Percentiles rank a stretch among this genome's conserved stretches.
These are phyloP conservation scores for Pithys albifrons DNA, from an alignment of 2,113 vertebrate genomes.

Conservation along the genomic window DNA sequence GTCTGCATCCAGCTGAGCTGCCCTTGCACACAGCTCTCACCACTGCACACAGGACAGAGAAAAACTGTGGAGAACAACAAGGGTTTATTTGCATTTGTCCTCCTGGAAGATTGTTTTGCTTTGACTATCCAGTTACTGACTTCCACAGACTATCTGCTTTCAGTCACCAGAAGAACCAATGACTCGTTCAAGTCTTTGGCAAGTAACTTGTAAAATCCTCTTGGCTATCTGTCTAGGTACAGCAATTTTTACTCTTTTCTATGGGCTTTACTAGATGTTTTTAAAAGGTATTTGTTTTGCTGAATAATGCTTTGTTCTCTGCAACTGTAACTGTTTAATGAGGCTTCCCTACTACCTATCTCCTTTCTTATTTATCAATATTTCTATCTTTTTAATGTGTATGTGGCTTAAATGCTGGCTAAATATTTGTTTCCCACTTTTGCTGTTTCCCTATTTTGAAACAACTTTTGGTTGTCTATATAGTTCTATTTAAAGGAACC, in stretches of 20 bases:
- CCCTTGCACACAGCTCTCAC: neutral
- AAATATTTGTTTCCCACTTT: neutral
- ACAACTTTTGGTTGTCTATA: neutral
- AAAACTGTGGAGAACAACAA: neutral
- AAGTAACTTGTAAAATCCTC: neutral
- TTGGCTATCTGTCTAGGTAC: neutral
- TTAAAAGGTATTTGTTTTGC: neutral
- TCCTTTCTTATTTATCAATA: neutral
- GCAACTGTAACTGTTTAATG: neutral
- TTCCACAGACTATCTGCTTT: neutral
- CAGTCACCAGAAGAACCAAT: fast-evolving
- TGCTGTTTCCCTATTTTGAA: neutral
- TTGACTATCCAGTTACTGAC: neutral
- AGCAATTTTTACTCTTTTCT: neutral
- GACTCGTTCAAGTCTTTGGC: neutral
- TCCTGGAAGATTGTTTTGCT: neutral
- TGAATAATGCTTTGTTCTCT: neutral
- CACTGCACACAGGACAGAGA: neutral
- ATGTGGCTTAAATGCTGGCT: neutral
- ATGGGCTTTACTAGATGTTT: neutral
- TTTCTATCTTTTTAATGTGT: neutral
- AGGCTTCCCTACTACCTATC: neutral
- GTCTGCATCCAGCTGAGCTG: neutral
- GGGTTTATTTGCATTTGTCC: neutral
- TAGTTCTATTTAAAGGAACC: neutral